Evolutionary conservation across 2,797 vertebrate genomes (phyloP), one percentile per base, ranked within the genome.

Genomic region (Urosaurus nigricauda): DNA sequence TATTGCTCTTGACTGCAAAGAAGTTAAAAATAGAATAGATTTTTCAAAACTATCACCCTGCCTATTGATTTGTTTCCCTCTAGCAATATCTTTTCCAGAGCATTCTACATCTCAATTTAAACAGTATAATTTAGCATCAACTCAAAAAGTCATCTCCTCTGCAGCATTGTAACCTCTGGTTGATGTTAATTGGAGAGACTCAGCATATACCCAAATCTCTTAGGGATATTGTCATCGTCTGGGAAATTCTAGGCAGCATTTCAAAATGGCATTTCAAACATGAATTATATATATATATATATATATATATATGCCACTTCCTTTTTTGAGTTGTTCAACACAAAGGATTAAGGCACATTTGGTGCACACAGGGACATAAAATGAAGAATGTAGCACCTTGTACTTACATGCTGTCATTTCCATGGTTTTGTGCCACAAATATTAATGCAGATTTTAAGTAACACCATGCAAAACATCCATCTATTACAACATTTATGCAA

Each of bases 391-490:
- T 21, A 35, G 19, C 26, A 26, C 2, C 83, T 19, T 77, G 70
- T 86, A 47, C 56, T 53, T 79, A 90, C 35, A 47, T 13, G 32
- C 56, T 88, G 81, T 91, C 51, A 89, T n/a, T 47, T 70, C 4
- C 26, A 71, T 32, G 26, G 1, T 4, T 71, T 79, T 90, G 88
- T 73, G 2, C 14, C 86, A 13, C 47, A 92, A 92, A 90, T 0
- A 2, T 43, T 93, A 75, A 94, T 92, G 83, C 92, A n/a, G 85
- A 91, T 92, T 91, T 92, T 81, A 84, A 92, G 78, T 75, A 91
- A 92, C 47, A 75, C 13, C 56, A 63, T 87, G 56, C 74, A 56
- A 91, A 94, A 65, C 78, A 77, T 80, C 37, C 65, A 89, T 92
- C 91, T 92, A 91, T 94, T 92, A 92, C 78, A 0, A 0, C 0